Evolutionary conservation across 64 coral and sea anemone species (phyloP).

Genomic region (Acropora tenuis): DNA sequence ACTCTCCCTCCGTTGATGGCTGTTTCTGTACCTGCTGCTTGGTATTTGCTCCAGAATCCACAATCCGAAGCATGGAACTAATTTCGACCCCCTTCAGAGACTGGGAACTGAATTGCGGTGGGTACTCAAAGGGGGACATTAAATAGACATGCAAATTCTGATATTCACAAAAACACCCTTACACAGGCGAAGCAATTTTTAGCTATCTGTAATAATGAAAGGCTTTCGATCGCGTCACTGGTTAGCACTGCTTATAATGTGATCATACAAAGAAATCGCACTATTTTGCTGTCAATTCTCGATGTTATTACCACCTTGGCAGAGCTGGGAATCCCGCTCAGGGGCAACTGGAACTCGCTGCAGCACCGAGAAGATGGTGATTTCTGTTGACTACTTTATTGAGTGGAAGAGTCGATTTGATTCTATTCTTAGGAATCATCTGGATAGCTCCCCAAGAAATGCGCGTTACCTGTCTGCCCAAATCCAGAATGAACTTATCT

Average conservation of each 20-base stretch:
- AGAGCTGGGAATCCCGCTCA: conserved; percentile 53
- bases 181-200: conserved; percentile 53
- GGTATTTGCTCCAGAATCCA: conserved; percentile 33
- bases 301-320: conserved; percentile 46
- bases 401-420: conserved; percentile 67
- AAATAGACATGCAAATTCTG: conserved; percentile 64
- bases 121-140: conserved; percentile 62
- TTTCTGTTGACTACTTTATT: conserved; percentile 67
- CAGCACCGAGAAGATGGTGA: conserved; percentile 67
- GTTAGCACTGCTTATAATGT: conserved; percentile 61
- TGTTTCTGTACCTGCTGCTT: conserved; percentile 41
- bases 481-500: conserved; percentile 75
- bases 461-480: conserved; percentile 63
- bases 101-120: conserved; percentile 26
- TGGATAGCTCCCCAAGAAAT: conserved; percentile 74
- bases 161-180: conserved; percentile 54
- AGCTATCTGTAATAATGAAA: conserved; percentile 54
- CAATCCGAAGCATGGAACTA: conserved; percentile 9
- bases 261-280: conserved; percentile 54
- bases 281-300: conserved; percentile 37
- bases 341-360: conserved; percentile 55
- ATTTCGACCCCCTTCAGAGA: conserved; percentile 21
- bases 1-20: conserved; percentile 32
- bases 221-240: conserved; percentile 42
- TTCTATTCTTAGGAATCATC: conserved; percentile 54